Base-by-base conservation (phyloP, 2,797 vertebrate genomes). In the Amphiprion clarkii region DNA sequence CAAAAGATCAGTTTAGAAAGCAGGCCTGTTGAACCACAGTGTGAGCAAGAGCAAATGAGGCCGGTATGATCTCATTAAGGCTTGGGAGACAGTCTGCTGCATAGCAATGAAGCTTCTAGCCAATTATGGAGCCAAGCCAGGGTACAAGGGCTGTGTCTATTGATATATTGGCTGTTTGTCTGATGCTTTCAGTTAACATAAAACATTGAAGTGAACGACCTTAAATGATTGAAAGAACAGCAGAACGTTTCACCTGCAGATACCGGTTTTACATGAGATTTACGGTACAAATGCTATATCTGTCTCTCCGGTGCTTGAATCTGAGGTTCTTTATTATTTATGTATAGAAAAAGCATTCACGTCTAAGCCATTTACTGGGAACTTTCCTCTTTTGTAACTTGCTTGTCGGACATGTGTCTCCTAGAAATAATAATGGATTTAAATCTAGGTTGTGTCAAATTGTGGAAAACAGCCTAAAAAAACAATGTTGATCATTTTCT, bases 41-140 rank as follows among this genome's bases (percentile, higher is more conserved):
- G 21, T 1, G 44, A 76, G 76, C 65, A 68, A 12, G 8, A 40
- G 78, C 67, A 62, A 61, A 69, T 54, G 73, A 62, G 78, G 84
- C 53, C 84, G 49, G 74, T 69, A 76, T 87, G 91, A 91, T 91
- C 89, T 91, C 86, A 87, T 92, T 93, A 91, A 74, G 53, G 72
- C 75, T 63, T 12, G 2, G 67, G 31, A 78, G 82, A 25, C 66
- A 84, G 74, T 77, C 78, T 75, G 51, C 83, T 82, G 89, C 85
- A 87, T 90, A 88, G 79, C 84, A 92, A 87, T 89, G 71, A 92
- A 75, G 57, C 54, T 75, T 78, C 79, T 40, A 74, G 78, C 68
- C 74, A 87, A 82, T 88, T 81, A 85, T 80, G 58, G 74, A 86
- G 62, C 69, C 46, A 1, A 62, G 79, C 71, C 64, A 63, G 57